These are phyloP conservation scores for Andricus quercusramuli DNA, from an alignment of 2,888 invertebrate genomes.

Conservation along the genomic window DNA sequence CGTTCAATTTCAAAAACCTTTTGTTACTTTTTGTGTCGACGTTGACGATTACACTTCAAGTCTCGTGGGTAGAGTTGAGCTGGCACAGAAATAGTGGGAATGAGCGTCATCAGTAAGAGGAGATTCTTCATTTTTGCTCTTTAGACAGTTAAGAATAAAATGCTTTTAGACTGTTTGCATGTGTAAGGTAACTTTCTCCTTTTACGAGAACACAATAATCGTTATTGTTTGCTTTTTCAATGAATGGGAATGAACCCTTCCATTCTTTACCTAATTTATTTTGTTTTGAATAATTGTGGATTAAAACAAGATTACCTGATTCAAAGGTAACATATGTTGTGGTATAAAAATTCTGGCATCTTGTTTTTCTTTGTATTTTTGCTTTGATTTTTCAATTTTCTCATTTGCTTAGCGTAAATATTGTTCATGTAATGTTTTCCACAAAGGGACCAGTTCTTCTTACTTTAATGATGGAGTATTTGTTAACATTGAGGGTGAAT, in stretches of 20 bases:
- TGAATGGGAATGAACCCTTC: no score
- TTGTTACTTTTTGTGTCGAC: background rate
- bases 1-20: background rate
- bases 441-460: background rate
- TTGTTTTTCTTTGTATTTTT: no score
- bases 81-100: background rate
- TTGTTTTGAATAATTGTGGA: no score
- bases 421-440: no score
- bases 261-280: no score
- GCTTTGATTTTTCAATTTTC: no score
- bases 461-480: slow-evolving; percentile 44
- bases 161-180: background rate
- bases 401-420: no score
- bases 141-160: background rate
- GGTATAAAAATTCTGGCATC: background rate
- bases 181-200: background rate
- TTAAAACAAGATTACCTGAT: no score
- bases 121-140: background rate
- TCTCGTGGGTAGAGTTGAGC: background rate
- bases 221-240: no score
- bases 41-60: background rate
- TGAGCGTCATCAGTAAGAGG: background rate
- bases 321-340: no score
- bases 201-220: background rate
- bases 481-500: slow-evolving; percentile 43